These are phyloP conservation scores for Carollia perspicillata DNA, from an alignment of 2,113 vertebrate species.

Conservation along the genomic window DNA sequence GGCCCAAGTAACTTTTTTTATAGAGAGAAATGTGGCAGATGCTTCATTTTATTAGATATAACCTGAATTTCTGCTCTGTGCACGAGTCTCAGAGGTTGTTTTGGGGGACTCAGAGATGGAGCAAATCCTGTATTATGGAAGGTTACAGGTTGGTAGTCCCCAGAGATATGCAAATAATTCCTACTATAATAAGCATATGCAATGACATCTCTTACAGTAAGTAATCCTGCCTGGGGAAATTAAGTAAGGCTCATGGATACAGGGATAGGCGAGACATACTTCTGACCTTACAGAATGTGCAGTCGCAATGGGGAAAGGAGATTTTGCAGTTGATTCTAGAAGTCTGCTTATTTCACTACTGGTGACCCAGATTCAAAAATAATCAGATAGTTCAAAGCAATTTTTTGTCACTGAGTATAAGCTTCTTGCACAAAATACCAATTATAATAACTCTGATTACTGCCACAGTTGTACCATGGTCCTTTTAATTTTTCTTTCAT, in stretches of 20 bases:
- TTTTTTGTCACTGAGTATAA: slow-evolving; percentile 60
- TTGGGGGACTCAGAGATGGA: neutral
- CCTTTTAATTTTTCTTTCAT: slow-evolving; percentile 80
- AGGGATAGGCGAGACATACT: neutral
- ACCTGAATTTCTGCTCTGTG: neutral
- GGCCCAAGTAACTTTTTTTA: neutral
- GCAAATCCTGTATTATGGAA: neutral
- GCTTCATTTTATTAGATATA: neutral
- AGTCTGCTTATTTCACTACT: slow-evolving; percentile 50
- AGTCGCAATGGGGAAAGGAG: neutral
- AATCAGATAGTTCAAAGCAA: slow-evolving; percentile 74
- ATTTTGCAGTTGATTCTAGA: neutral
- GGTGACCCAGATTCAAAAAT: slow-evolving; percentile 74
- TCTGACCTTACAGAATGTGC: neutral
- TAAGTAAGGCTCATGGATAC: neutral
- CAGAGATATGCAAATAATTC: neutral
- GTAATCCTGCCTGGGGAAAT: neutral
- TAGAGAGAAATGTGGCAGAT: neutral
- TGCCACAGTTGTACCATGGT: slow-evolving; percentile 69
- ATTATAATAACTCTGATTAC: slow-evolving; percentile 78
- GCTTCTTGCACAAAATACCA: slow-evolving; percentile 69
- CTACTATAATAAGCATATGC: neutral
- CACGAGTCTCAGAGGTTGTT: neutral
- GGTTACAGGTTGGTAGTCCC: neutral
- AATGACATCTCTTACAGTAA: neutral